Conservation (phyloP, 2,113 vertebrate species). For the Corynorhinus townsendii region DNA sequence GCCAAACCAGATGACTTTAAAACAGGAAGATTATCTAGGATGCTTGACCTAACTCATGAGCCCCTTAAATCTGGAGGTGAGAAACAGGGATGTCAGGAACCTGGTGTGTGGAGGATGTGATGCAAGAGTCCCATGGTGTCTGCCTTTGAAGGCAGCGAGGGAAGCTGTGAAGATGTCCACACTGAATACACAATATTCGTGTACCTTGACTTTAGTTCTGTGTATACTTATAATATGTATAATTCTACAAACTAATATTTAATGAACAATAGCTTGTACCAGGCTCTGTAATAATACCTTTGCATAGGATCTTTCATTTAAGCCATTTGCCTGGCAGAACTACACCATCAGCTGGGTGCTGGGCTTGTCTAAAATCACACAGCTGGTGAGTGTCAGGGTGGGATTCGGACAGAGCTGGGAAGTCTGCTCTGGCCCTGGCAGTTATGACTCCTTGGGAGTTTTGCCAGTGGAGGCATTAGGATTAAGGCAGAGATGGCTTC, state of each 20-base stretch:
- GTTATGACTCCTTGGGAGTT: not conserved
- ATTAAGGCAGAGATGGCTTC: not conserved
- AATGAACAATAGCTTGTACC: not conserved
- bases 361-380: not conserved
- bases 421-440: rapidly evolving
- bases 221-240: not conserved
- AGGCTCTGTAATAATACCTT: not conserved
- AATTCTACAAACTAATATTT: not conserved
- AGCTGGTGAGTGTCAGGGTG: not conserved
- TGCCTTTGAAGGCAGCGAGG: not conserved
- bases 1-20: not conserved
- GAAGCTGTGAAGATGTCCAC: not conserved
- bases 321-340: not conserved
- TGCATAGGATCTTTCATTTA: not conserved
- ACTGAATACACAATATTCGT: not conserved
- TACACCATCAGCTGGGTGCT: no score
- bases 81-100: not conserved
- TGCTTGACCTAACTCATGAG: not conserved
- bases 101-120: no score
- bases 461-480: not conserved
- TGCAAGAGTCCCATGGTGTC: not conserved
- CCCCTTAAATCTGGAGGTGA: not conserved
- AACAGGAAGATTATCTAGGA: not conserved
- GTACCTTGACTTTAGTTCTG: not conserved
- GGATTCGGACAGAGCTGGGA: not conserved